phyloP scores from a whole-genome alignment of 2,888 invertebrate genomes.

The Melitaea athalia region DNA sequence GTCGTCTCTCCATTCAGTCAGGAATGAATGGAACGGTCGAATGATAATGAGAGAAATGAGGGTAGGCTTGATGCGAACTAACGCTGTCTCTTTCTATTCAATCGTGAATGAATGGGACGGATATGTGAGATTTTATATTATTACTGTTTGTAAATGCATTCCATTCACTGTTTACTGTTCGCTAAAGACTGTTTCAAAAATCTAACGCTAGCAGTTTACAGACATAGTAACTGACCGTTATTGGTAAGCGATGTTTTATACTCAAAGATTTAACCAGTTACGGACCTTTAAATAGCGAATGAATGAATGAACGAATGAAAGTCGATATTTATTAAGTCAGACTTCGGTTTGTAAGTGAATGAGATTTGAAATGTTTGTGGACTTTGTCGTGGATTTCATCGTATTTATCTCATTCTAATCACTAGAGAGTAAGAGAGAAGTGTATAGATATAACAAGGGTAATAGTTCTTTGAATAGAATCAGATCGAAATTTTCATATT shows the following conservation, averaged over 20 bases:
- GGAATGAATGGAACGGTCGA: too few relatives aligned
- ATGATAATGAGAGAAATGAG: too few relatives aligned
- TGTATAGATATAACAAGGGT: neutral
- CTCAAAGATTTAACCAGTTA: neutral
- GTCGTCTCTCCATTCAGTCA: neutral
- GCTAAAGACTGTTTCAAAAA: too few relatives aligned
- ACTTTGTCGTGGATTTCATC: neutral
- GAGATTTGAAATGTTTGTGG: neutral
- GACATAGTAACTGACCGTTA: neutral
- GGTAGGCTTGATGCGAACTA: too few relatives aligned
- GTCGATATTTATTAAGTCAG: slow-evolving; percentile 1
- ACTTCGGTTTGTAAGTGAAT: neutral
- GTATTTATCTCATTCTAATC: slow-evolving; percentile 11
- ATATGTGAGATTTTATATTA: neutral
- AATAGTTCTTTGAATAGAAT: neutral
- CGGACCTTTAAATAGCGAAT: neutral
- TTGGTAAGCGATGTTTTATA: neutral
- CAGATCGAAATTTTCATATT: neutral
- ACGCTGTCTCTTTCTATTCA: too few relatives aligned
- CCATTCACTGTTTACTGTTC: too few relatives aligned
- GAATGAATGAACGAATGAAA: slow-evolving; percentile 3
- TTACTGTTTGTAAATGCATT: too few relatives aligned
- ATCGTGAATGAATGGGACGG: neutral
- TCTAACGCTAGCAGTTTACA: neutral
- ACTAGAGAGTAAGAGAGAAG: neutral